These are phyloP conservation scores for Halictus quadricinctus DNA, from an alignment of 2,888 invertebrate species.

Conservation along the genomic window DNA sequence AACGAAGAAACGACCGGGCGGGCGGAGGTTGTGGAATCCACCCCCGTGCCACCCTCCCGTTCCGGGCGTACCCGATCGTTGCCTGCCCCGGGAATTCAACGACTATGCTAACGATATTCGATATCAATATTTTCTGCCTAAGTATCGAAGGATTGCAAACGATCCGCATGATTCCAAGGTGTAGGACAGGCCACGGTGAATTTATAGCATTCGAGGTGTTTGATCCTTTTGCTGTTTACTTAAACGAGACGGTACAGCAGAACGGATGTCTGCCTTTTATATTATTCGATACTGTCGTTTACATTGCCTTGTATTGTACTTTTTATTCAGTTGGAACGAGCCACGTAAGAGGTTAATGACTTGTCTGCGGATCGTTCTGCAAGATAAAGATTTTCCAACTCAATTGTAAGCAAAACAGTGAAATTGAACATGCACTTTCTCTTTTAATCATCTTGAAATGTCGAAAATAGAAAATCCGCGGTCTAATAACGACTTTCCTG, in stretches of 20 bases:
- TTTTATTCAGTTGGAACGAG: too few relatives aligned
- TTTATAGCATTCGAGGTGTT: background rate
- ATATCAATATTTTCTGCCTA: background rate
- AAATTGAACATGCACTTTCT: too few relatives aligned
- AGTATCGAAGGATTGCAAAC: slow-evolving; percentile 10
- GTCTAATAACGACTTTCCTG: too few relatives aligned
- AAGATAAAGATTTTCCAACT: too few relatives aligned
- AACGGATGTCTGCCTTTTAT: background rate
- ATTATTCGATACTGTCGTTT: too few relatives aligned
- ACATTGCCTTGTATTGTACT: too few relatives aligned
- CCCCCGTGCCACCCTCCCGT: background rate
- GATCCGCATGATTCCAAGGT: background rate
- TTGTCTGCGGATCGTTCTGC: too few relatives aligned
- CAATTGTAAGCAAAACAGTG: too few relatives aligned
- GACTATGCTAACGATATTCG: slow-evolving; percentile 15
- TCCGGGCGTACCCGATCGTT: background rate
- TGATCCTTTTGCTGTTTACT: background rate
- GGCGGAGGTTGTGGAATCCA: background rate
- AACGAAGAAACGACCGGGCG: background rate
- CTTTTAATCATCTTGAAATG: too few relatives aligned
- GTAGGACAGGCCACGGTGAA: background rate
- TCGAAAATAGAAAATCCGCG: too few relatives aligned
- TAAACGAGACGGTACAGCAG: background rate
- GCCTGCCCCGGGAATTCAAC: background rate
- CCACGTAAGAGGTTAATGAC: too few relatives aligned